Evolutionary conservation across 92 coral and sea anemone species (phyloP), one percentile per base, ranked within the genome.

Genomic region (Palythoa caribaeorum): DNA sequence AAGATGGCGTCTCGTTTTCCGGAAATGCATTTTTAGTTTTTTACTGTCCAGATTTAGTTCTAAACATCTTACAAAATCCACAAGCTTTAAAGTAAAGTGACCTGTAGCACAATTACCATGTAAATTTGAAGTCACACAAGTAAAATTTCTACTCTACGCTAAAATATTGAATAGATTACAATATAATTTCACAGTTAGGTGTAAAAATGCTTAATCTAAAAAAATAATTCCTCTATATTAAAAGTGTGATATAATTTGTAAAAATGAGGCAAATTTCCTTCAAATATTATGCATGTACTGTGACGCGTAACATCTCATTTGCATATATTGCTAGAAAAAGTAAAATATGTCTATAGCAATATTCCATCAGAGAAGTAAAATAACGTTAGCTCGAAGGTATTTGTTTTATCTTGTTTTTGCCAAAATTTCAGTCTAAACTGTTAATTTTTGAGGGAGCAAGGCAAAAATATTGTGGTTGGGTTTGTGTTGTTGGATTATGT

Each of bases 311-410:
- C 10, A 63, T 63, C 70, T 63, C 70, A 63, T 63, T 63, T 63
- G 70, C 35, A 63, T 63, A 21, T 63, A 17, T 63, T 63, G 70
- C 70, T 19, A 63, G 70, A 63, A 63, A 63, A 63, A 63, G 70
- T 63, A 63, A 63, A 63, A 63, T 63, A 63, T 63, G 70, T 63
- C n/a, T 63, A n/a, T 63, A 63, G 68, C 70, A 63, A 63, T 21
- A 63, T 63, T 63, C 70, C 36, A 63, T 63, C 9, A 4, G 70
- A 63, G 70, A 19, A 63, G 70, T 17, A 17, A 63, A 63, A 63
- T 63, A 10, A 9, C 28, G 37, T 35, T 35, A 63, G 70, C 36
- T 63, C 0, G 70, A n/a, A 63, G 70, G 70, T 63, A 63, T 63
- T 63, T 63, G 70, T 63, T 63, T 63, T 63, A 63, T 35, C 70